A percentile compares a stretch with the other conserved stretches of the same genome.
Conservation (phyloP, 2,797 vertebrate genomes). For the Pelodytes ibericus region DNA sequence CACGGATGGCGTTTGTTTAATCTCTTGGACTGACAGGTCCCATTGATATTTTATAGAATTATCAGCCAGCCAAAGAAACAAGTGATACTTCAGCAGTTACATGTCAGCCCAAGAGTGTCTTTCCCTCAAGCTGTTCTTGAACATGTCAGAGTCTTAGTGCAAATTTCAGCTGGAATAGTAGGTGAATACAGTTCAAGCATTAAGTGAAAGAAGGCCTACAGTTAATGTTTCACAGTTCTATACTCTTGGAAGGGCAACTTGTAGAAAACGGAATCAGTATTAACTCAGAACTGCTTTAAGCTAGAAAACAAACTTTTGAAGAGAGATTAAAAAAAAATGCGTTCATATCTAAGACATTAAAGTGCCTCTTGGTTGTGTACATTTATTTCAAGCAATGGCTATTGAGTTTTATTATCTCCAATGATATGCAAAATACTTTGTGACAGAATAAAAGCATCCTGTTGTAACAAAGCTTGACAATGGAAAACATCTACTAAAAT, state of each 20-base stretch:
- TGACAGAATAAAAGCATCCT: no score
- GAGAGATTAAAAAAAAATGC: not conserved
- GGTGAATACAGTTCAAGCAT: slow-evolving; percentile 44
- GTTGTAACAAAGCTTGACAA: no score
- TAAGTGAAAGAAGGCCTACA: slow-evolving; percentile 39
- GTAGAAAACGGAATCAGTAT: slow-evolving; percentile 28
- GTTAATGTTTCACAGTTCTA: slow-evolving; percentile 36
- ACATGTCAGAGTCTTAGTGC: slow-evolving; percentile 29
- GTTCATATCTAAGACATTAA: not conserved
- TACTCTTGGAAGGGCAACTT: slow-evolving; percentile 34
- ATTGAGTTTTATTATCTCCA: no score
- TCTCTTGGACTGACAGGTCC: slow-evolving; percentile 6
- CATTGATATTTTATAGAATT: slow-evolving; percentile 35
- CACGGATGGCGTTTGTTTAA: slow-evolving; percentile 14
- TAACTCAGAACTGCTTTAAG: slow-evolving; percentile 18
- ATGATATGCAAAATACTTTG: no score
- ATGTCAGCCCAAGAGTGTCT: slow-evolving; percentile 30
- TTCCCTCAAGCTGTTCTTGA: slow-evolving; percentile 42
- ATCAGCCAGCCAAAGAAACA: slow-evolving; percentile 15
- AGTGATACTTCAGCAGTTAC: slow-evolving; percentile 32
- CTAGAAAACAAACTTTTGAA: not conserved
- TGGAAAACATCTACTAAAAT: no score
- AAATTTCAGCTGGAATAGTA: slow-evolving; percentile 30
- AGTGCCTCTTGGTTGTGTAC: not conserved
- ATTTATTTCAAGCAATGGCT: not conserved